Conservation (phyloP, 2,888 invertebrate genomes). For the Drosophila macrospina region DNA sequence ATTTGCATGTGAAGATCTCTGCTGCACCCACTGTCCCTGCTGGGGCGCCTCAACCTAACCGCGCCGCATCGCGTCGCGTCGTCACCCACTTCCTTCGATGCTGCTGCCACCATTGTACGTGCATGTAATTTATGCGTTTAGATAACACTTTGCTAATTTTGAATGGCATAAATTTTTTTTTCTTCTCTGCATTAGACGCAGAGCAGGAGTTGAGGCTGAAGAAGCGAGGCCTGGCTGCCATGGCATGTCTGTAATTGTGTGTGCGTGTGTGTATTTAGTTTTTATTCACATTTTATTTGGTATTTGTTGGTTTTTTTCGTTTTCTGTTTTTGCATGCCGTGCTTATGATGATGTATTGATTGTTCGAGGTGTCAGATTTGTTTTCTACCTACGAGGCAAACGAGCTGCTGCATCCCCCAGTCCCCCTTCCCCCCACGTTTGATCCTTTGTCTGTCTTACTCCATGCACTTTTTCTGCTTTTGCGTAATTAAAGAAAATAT, state of each 20-base stretch:
- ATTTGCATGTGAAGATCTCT: conserved; percentile 68
- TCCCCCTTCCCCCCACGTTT: neutral
- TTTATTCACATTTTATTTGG: conserved; percentile 47
- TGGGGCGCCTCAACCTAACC: conserved; percentile 13
- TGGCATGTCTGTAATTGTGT: conserved; percentile 76
- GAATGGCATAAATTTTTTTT: conserved; percentile 80
- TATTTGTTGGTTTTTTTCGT: conserved; percentile 4
- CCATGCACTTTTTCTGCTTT: conserved; percentile 34
- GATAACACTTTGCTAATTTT: conserved; percentile 82
- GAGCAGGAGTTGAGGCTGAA: conserved; percentile 1
- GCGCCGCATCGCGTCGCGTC: conserved; percentile 30
- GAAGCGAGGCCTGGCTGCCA: conserved; percentile 16
- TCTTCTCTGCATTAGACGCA: conserved; percentile 57
- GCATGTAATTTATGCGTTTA: conserved; percentile 82
- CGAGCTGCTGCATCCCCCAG: conserved; percentile 22
- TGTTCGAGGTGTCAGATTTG: conserved; percentile 80
- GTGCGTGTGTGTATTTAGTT: conserved; percentile 68
- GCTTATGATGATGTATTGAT: conserved; percentile 81
- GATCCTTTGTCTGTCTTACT: conserved; percentile 24
- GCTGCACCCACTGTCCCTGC: conserved; percentile 41
- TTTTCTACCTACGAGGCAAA: conserved; percentile 55
- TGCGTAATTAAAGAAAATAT: conserved; percentile 81
- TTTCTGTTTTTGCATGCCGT: conserved; percentile 57
- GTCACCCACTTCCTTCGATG: conserved; percentile 55
- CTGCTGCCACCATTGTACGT: conserved; percentile 69